Base-by-base conservation (phyloP, 2,888 invertebrate species). In the Xanthia togata region DNA sequence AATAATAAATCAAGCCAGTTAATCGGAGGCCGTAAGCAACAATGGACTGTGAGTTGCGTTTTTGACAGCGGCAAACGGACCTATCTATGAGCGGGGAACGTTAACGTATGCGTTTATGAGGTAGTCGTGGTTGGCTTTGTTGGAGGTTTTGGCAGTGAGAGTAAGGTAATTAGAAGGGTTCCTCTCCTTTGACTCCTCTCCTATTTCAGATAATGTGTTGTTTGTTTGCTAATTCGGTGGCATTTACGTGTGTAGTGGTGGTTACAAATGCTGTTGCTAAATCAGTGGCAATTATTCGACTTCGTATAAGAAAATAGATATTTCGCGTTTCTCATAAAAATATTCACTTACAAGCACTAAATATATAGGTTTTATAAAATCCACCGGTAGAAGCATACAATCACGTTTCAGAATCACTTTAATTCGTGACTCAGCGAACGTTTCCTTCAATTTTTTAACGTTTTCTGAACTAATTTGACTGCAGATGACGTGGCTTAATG, bases 1-100 rank as follows among this genome's bases (percentile, higher is more conserved):
- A 93, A 94, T 94, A 94, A 94, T 94, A 92, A 93, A 94, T 93
- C 89, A 92, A 86, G 86, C 78, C 79, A 84, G 90, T 87, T 92
- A 92, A 93, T 91, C 89, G 90, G 85, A 75, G 88, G 84, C 73
- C 68, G 87, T 82, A 85, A 82, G 84, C 79, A 89, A 88, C 89
- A 87, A 89, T 88, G 81, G 85, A 31, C 78, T 80, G 72, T 88
- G 87, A 86, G 80, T 85, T 83, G 79, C 83, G 87, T 86, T 86
- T 82, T 82, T 81, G 85, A 84, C 79, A 70, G 73, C 74, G 73
- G 76, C 55, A 76, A 62, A 50, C 53, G 41, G 47, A 50, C 53
- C 74, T 84, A 84, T 87, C 77, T 81, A 77, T 77, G 76, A 65
- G 47, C 72, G 17, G 35, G 63, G 50, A 87, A 87, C 82, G 84